Base-by-base conservation (phyloP, 2,797 vertebrate genomes). In the Champsocephalus esox region DNA sequence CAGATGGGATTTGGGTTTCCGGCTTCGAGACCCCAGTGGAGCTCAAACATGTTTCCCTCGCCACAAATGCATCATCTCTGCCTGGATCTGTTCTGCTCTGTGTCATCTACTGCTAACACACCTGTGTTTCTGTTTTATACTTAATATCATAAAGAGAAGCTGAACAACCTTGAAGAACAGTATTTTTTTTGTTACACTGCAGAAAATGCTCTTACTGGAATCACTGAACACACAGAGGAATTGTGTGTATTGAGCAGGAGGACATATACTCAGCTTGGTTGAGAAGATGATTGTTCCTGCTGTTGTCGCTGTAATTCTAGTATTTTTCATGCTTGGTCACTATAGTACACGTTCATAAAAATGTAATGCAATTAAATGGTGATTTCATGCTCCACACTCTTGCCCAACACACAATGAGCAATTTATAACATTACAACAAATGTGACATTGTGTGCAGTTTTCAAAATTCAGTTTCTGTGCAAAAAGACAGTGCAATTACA, bases 1-100 rank as follows among this genome's bases (percentile, higher is more conserved):
- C 83, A 80, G 51, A 38, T 73, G 80, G 89, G 92, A 91, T 94
- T 95, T 94, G 86, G 88, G 82, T 92, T 94, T 94, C 93, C 90
- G 88, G 87, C 85, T 83, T 92, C 82, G 70, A 74, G 84, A 84
- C 86, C 81, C 87, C 88, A 46, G 83, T 77, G 77, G 90, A 88
- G 80, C 84, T 82, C 79, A 85, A 87, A 87, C 75, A 78, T 66
- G 75, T 90, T 85, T 89, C 88, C 84, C 71, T 89, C 80, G 61
- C 75, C 67, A 77, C 84, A 73, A 83, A 80, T 81, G 49, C 71
- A 68, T 79, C 80, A 73, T 79, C 73, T 62, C 49, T 34, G 54
- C 51, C 66, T 68, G 60, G 58, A 61, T 76, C 61, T 76, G 61
- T 71, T 87, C 76, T 75, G 77, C 60, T 84, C 66, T 16, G 16